Conservation (phyloP, 2,888 invertebrate genomes). For the Thumatha senex region DNA sequence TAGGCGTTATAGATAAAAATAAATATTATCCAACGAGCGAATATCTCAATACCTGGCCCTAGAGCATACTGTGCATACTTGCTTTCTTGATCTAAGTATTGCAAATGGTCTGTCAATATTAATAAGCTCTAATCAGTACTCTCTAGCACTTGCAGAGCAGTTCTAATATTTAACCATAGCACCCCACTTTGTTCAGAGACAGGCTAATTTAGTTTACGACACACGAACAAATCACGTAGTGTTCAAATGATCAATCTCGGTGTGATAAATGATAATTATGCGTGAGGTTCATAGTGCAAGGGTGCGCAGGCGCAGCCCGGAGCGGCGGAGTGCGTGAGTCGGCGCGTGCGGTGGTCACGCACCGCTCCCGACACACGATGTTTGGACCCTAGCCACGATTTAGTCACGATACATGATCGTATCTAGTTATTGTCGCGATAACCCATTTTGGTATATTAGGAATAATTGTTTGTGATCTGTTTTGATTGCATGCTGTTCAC, state of each 20-base stretch:
- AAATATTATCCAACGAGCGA: too few relatives aligned
- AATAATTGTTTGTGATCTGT: not conserved
- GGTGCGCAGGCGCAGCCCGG: constrained; percentile 35
- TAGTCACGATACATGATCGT: not conserved
- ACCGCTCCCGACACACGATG: constrained; percentile 18
- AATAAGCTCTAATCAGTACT: not conserved
- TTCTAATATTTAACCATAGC: not conserved
- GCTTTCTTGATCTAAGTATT: not conserved
- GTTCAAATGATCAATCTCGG: constrained; percentile 40
- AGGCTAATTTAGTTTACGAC: constrained; percentile 7
- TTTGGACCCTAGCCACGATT: not conserved
- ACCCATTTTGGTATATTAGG: not conserved
- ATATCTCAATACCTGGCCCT: too few relatives aligned
- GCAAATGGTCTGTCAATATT: constrained; percentile 4
- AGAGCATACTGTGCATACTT: not conserved
- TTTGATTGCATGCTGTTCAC: not conserved
- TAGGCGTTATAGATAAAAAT: too few relatives aligned
- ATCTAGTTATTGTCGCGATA: not conserved
- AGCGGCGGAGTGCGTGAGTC: constrained; percentile 33
- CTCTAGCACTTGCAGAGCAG: not conserved
- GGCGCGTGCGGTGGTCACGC: constrained; percentile 53
- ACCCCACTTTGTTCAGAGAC: not conserved
- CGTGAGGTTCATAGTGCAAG: constrained; percentile 46
- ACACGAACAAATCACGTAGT: constrained; percentile 31
- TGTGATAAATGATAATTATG: constrained; percentile 45